Conservation (phyloP, 1,140 invertebrate species). For the Apocrypta bakeri region DNA sequence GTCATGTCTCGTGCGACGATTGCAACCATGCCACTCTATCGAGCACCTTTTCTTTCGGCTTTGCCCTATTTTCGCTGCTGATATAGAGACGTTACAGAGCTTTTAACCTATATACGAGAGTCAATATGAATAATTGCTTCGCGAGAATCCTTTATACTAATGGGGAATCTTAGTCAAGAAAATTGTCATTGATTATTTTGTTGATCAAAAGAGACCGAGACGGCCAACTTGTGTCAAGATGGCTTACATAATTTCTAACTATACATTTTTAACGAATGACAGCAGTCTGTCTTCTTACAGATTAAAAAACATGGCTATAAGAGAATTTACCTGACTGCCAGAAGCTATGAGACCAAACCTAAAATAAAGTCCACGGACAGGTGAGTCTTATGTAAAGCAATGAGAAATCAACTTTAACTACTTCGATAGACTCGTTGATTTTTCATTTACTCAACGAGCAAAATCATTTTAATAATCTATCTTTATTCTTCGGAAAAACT, state of each 20-base stretch:
- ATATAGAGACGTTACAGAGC: neutral
- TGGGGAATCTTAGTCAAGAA: neutral
- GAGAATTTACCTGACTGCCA: constrained; percentile 60
- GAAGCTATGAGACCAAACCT: constrained; percentile 59
- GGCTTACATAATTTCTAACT: constrained; percentile 57
- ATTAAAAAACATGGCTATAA: constrained; percentile 67
- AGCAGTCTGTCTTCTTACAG: constrained; percentile 57
- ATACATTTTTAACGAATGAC: constrained; percentile 36
- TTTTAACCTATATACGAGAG: too few species aligned
- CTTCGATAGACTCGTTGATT: too few species aligned
- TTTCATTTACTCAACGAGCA: too few species aligned
- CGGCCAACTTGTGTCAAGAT: constrained; percentile 63
- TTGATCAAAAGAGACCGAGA: constrained; percentile 51
- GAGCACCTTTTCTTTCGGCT: neutral
- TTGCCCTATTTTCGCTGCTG: neutral
- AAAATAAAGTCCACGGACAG: constrained; percentile 57
- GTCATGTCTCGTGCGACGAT: too few species aligned
- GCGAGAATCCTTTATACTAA: neutral
- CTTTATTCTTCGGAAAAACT: too few species aligned
- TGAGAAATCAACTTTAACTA: neutral
- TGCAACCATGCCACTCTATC: neutral
- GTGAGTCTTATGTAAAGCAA: constrained; percentile 56
- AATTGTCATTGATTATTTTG: constrained; percentile 60
- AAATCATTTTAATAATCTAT: too few species aligned
- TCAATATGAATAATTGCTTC: neutral